Evolutionary conservation across 2,113 vertebrate genomes (phyloP).

Genomic region (Rhizomys pruinosus): DNA sequence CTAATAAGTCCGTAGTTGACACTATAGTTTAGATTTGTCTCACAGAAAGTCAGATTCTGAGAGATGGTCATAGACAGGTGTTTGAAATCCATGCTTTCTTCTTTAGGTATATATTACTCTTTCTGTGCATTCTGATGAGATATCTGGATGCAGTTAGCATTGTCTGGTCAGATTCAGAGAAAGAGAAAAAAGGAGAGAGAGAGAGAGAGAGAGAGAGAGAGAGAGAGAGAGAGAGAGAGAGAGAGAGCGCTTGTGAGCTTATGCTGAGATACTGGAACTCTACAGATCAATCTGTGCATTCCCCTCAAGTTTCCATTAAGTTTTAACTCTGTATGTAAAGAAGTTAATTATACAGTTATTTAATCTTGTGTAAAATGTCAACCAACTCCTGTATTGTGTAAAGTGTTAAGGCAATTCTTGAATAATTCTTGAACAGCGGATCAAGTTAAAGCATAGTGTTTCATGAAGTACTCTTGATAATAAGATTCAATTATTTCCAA

Average conservation of each 20-base stretch:
- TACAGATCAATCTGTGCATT: conserved; percentile 76
- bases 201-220: conserved; percentile 42
- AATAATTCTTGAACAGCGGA: conserved; percentile 74
- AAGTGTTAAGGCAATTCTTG: conserved; percentile 64
- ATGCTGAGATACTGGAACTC: conserved; percentile 32
- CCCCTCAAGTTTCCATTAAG: conserved; percentile 80
- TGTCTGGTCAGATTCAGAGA: background rate
- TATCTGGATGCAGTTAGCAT: background rate
- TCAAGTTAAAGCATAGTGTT: conserved; percentile 70
- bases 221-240: background rate
- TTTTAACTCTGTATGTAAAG: conserved; percentile 79
- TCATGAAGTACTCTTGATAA: conserved; percentile 71
- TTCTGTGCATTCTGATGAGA: background rate
- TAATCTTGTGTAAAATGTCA: conserved; percentile 80
- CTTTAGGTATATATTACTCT: background rate
- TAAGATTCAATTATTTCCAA: conserved; percentile 84
- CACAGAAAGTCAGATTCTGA: background rate
- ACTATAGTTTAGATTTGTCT: background rate
- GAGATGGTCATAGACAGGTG: background rate
- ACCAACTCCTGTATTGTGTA: conserved; percentile 49
- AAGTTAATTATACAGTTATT: conserved; percentile 81
- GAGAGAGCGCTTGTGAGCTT: conserved; percentile 53
- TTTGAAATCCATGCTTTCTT: background rate
- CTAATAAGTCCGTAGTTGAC: background rate
- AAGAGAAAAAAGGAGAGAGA: background rate